Conservation (phyloP, 2,888 invertebrate genomes). For the Lepas anatifera region DNA sequence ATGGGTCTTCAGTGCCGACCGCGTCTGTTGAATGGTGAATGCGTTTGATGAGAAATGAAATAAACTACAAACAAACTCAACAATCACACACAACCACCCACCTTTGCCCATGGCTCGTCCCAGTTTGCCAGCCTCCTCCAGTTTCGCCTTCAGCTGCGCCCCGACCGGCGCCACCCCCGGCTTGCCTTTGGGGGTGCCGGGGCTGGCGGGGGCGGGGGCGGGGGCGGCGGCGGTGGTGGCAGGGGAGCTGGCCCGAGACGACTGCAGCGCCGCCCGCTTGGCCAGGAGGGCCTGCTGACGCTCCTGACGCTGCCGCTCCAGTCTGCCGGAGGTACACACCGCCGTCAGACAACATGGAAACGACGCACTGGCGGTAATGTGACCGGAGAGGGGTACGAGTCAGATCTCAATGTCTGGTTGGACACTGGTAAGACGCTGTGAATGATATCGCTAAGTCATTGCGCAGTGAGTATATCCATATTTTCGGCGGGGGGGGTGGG, state of each 20-base stretch:
- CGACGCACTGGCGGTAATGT: too few relatives aligned
- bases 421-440: too few relatives aligned
- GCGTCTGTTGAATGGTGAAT: too few relatives aligned
- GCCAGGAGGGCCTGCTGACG: not conserved
- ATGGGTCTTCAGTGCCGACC: too few relatives aligned
- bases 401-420: too few relatives aligned
- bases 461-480: too few relatives aligned
- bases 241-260: not conserved
- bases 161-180: not conserved
- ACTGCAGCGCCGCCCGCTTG: not conserved
- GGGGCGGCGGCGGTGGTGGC: not conserved
- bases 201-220: not conserved
- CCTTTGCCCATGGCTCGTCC: not conserved
- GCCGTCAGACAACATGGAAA: too few relatives aligned
- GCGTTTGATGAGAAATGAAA: too few relatives aligned
- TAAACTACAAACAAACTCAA: too few relatives aligned
- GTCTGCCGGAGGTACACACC: not conserved
- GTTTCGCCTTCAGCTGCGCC: not conserved
- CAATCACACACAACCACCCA: not conserved
- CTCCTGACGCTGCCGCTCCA: slow-evolving; percentile 3
- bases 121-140: not conserved
- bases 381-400: too few relatives aligned
- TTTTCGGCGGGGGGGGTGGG: too few relatives aligned
- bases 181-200: not conserved
- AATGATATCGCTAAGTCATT: too few relatives aligned